Conservation (phyloP, 1,140 invertebrate genomes). For the Procambarus virginalis region DNA sequence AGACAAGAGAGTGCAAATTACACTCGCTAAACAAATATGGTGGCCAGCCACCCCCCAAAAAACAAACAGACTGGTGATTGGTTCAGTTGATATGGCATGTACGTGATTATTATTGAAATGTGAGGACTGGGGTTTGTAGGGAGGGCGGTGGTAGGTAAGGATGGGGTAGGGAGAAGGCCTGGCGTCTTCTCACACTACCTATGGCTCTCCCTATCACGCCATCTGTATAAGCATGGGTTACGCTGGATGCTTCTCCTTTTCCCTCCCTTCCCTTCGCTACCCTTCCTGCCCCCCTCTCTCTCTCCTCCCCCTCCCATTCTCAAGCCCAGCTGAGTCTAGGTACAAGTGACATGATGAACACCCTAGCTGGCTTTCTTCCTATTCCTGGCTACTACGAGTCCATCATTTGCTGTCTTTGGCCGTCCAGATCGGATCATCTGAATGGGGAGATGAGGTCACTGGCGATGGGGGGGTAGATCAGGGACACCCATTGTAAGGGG, state of each 20-base stretch:
- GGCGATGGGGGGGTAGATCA: too few species aligned
- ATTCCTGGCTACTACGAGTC: too few species aligned
- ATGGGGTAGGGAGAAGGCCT: not conserved
- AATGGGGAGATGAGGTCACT: too few species aligned
- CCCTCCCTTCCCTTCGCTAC: not conserved
- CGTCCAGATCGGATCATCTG: too few species aligned
- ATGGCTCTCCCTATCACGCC: constrained; percentile 28
- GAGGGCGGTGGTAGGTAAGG: too few species aligned
- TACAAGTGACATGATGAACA: too few species aligned
- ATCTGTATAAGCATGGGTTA: not conserved
- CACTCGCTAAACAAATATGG: constrained; percentile 55
- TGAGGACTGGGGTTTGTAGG: not conserved
- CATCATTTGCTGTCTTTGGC: too few species aligned
- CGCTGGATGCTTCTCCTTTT: not conserved
- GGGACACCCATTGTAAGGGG: too few species aligned
- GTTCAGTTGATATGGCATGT: not conserved
- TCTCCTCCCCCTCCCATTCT: not conserved
- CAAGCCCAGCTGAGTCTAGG: not conserved
- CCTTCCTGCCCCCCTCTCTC: not conserved
- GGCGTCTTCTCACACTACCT: constrained; percentile 31
- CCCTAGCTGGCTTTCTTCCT: too few species aligned
- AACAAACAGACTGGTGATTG: constrained; percentile 36
- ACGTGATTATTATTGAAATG: constrained; percentile 56
- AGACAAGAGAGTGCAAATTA: constrained; percentile 49
- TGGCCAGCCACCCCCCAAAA: not conserved